Evolutionary conservation across 2,113 vertebrate species (phyloP).

Genomic region (Neolamprologus tretocephalus): DNA sequence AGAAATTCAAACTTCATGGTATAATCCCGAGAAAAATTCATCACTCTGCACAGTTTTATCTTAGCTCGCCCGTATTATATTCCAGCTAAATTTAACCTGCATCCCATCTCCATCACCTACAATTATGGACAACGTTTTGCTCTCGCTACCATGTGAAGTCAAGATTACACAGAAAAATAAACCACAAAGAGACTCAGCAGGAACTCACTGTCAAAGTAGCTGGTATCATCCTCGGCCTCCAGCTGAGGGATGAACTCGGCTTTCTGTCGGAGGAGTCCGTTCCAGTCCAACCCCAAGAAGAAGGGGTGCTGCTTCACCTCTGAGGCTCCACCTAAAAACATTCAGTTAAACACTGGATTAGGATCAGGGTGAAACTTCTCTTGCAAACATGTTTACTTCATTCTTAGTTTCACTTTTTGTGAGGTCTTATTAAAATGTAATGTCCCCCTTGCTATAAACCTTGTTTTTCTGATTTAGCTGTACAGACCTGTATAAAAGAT

Average conservation of each 20-base stretch:
- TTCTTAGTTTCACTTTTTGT: not conserved
- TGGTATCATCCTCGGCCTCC: constrained; percentile 93
- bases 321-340: constrained; percentile 75
- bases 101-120: not conserved
- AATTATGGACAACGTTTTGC: not conserved
- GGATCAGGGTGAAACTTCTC: not conserved
- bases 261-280: constrained; percentile 88
- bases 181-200: not conserved
- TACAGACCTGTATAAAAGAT: not conserved
- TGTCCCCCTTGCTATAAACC: not conserved
- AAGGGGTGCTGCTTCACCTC: constrained; percentile 93
- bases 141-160: not conserved
- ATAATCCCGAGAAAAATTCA: not conserved
- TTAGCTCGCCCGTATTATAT: not conserved
- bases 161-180: not conserved
- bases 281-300: constrained; percentile 90
- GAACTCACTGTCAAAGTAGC: constrained; percentile 94
- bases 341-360: not conserved
- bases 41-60: not conserved
- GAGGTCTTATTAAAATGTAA: not conserved
- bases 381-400: not conserved
- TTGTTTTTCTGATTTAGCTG: not conserved
- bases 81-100: not conserved
- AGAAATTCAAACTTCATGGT: not conserved
- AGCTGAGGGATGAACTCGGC: constrained; percentile 96